Base-by-base conservation (phyloP, 2,113 vertebrate genomes). In the Poicephalus gulielmi region DNA sequence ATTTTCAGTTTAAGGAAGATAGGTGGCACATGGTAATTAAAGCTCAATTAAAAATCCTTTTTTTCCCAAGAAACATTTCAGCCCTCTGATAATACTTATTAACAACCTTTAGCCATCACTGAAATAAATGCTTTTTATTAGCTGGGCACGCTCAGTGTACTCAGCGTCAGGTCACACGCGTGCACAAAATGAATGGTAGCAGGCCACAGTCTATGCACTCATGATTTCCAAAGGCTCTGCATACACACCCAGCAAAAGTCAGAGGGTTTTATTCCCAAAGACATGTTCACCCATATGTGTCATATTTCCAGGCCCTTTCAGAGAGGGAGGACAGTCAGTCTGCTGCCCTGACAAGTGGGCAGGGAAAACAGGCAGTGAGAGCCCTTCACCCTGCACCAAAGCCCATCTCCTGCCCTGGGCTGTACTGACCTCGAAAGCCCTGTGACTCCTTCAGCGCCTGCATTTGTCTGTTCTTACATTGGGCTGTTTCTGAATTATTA, bases 221-320 rank as follows among this genome's bases (percentile, higher is more conserved):
- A 17, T 0, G 0, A 11, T 85, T 84, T 71, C 49, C 67, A 31
- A 66, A 69, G 19, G 44, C 5, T 93, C 62, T 90, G 23, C 13
- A 16, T 11, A 17, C 41, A 68, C 15, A 66, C 1, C 2, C 35
- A 60, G 41, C 14, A 92, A 70, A 91, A 86, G 30, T 0, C 33
- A 39, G 20, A 52, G 25, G 7, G 3, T 71, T 94, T 68, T 44
- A 24, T 88, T 75, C 46, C 64, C 66, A 66, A 43, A 70, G 69
- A 50, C 2, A 3, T 41, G 13, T n/a, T 53, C 13, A 33, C 6
- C n/a, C 1, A 0, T 57, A 31, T 0, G 0, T 0, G 0, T 19
- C 37, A 20, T 16, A 8, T 31, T 74, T 79, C 67, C 75, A 73
- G 39, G 52, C n/a, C 41, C 49, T 53, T 33, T 0, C 33, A 0